A percentile compares a stretch with the other conserved stretches of the same genome.
phyloP scores from a whole-genome alignment of 1,140 invertebrate genomes.

The Drosophila jambulina region DNA sequence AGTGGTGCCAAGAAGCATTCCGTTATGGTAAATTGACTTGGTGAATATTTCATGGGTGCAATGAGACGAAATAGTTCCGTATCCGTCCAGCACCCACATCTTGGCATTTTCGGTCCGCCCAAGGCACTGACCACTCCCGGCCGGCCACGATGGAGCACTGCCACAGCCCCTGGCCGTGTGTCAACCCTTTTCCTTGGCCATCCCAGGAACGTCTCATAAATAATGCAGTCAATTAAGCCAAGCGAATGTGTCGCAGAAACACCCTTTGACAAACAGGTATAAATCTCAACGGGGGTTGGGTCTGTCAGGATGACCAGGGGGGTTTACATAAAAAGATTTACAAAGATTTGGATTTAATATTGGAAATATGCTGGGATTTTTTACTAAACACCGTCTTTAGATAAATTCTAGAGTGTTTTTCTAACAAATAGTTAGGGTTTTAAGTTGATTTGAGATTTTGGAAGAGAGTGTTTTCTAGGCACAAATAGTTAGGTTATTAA shows the following conservation, averaged over 20 bases:
- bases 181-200: constrained; percentile 65
- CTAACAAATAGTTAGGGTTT: background rate
- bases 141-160: constrained; percentile 44
- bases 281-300: background rate
- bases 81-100: constrained; percentile 13
- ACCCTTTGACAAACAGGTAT: constrained; percentile 27
- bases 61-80: constrained; percentile 50
- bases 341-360: background rate
- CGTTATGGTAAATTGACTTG: constrained; percentile 75
- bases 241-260: constrained; percentile 57
- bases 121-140: constrained; percentile 31
- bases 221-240: constrained; percentile 74
- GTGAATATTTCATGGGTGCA: constrained; percentile 67
- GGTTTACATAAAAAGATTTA: background rate
- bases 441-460: background rate
- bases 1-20: constrained; percentile 22
- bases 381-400: background rate
- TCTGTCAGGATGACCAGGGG: no score
- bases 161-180: constrained; percentile 26
- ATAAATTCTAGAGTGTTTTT: background rate
- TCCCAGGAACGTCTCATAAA: constrained; percentile 47
- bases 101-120: background rate
- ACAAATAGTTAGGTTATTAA: background rate
- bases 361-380: background rate
- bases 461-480: background rate